Evolutionary conservation across 2,113 vertebrate species (phyloP), one percentile per base, ranked within the genome.

Genomic region (Sorex araneus): DNA sequence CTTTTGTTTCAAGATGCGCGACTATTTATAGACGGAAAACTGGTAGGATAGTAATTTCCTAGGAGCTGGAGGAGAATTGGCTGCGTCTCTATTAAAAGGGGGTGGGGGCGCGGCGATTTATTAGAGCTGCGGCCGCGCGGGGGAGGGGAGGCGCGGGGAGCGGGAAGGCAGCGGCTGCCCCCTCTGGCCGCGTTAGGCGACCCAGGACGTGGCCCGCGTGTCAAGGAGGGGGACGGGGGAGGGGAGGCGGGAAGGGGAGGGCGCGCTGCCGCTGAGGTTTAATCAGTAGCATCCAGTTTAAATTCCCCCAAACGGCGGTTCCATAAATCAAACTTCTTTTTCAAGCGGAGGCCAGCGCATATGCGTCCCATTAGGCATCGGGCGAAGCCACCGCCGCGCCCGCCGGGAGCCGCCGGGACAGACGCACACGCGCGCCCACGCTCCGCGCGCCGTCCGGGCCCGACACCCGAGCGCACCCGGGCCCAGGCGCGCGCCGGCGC

Each of bases 21-120:
- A 96, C 98, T 98, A 98, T 98, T 98, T 98, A 98, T 98, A 98
- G 98, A 95, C 97, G 97, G 97, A 96, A 98, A 98, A 97, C 97
- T 97, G 97, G 98, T 97, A 98, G 98, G 97, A 98, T 97, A 98
- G 98, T 98, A 98, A 98, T 98, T 98, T 98, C 98, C 98, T 97
- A 98, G 97, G 97, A 97, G 93, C 97, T 97, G 96, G 94, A 97
- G 97, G 95, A 98, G 97, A 97, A 96, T 93, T 91, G 97, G 97
- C 97, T 95, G 94, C 84, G 57, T 97, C 97, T 94, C 97, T 97
- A 97, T 98, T 98, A 97, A 96, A 97, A 95, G 95, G 64, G 93
- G 96, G 82, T 77, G 92, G 93, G 96, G 80, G 92, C 45, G 69
- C 66, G 73, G 94, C 91, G 50, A 91, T 95, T 92, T 98, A 98